A percentile compares a stretch with the other conserved stretches of the same genome.
These are phyloP conservation scores for Hyperoplus lanceolatus DNA, from an alignment of 2,797 vertebrate species.

Conservation along the genomic window DNA sequence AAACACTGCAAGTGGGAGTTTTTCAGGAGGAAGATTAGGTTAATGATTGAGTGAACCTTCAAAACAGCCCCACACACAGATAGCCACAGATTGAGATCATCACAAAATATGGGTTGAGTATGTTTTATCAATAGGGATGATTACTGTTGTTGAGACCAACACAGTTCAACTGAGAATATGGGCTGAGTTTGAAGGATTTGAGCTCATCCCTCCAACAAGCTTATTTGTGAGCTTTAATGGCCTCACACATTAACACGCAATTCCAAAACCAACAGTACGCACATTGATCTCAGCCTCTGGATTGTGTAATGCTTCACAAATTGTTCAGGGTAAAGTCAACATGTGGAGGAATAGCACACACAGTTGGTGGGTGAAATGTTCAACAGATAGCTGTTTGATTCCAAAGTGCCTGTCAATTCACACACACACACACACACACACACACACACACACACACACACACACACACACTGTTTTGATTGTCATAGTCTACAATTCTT, in stretches of 20 bases:
- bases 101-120: slow-evolving; percentile 28
- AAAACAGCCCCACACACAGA: slow-evolving; percentile 83
- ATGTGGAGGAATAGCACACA: slow-evolving; percentile 72
- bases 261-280: slow-evolving; percentile 87
- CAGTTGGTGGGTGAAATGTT: slow-evolving; percentile 76
- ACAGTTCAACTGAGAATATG: not conserved
- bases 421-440: slow-evolving; percentile 32
- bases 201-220: slow-evolving; percentile 17
- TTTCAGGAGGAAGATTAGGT: slow-evolving; percentile 93
- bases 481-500: too few species aligned
- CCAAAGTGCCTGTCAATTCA: slow-evolving; percentile 65
- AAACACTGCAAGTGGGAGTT: slow-evolving; percentile 91
- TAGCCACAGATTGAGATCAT: slow-evolving; percentile 89
- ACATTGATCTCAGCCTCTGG: slow-evolving; percentile 80
- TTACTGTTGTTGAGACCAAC: not conserved
- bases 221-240: slow-evolving; percentile 83
- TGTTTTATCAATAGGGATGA: not conserved
- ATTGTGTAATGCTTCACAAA: slow-evolving; percentile 90
- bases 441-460: slow-evolving; percentile 33
- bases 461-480: not conserved
- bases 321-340: slow-evolving; percentile 83
- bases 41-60: slow-evolving; percentile 97
- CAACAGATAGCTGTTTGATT: slow-evolving; percentile 69
- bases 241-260: slow-evolving; percentile 86
- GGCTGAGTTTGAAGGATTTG: not conserved